phyloP scores from a whole-genome alignment of 2,888 invertebrate genomes.

The Monochamus alternatus region DNA sequence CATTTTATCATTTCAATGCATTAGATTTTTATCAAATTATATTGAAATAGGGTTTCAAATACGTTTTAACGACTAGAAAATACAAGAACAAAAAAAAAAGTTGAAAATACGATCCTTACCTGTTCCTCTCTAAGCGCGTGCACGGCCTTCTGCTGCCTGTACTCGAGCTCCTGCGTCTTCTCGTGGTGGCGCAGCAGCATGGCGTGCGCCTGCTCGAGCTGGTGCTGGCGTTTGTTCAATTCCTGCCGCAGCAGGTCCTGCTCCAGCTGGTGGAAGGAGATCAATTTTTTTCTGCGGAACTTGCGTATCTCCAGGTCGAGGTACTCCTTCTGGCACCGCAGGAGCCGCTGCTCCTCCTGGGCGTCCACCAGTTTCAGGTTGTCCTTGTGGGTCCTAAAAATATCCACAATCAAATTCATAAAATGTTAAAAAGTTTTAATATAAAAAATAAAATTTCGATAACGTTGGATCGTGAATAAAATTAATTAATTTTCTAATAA shows the following conservation, averaged over 20 bases:
- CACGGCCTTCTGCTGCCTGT: conserved; percentile 94
- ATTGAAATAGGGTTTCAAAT: no score
- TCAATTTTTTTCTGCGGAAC: conserved; percentile 91
- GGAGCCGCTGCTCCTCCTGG: conserved; percentile 90
- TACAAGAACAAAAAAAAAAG: no score
- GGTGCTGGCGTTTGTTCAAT: conserved; percentile 94
- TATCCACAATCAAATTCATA: no score
- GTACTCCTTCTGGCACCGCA: conserved; percentile 91
- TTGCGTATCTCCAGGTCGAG: conserved; percentile 94
- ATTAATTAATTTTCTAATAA: no score
- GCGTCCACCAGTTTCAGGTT: conserved; percentile 92
- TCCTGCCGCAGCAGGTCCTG: conserved; percentile 94
- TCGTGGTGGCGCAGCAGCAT: conserved; percentile 97
- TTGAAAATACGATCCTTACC: conserved; percentile 67
- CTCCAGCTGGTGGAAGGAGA: conserved; percentile 89
- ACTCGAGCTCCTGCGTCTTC: conserved; percentile 96
- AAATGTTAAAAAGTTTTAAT: no score
- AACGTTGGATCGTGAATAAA: no score
- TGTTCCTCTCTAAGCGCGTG: conserved; percentile 93
- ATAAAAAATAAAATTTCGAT: no score
- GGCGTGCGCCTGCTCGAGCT: conserved; percentile 94
- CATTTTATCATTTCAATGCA: background rate
- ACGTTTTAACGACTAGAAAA: no score
- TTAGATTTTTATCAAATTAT: no score
- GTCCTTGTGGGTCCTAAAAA: conserved; percentile 87